phyloP scores from a whole-genome alignment of 2,797 vertebrate genomes.

The Halcyon chelicuti region DNA sequence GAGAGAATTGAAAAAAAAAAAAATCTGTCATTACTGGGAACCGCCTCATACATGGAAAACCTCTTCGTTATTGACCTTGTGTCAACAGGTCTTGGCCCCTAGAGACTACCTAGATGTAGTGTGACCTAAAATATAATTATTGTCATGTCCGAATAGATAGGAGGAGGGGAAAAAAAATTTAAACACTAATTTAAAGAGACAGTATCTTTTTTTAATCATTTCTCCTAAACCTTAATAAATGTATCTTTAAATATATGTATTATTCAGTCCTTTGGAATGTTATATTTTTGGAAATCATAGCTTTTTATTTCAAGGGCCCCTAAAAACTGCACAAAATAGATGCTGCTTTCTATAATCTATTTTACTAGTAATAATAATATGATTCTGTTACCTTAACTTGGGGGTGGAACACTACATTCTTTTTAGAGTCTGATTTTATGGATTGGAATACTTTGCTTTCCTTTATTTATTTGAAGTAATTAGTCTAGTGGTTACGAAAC shows the following conservation, averaged over 20 bases:
- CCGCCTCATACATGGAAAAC: slow-evolving; percentile 84
- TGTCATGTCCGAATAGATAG: slow-evolving; percentile 96
- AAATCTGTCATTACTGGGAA: slow-evolving; percentile 81
- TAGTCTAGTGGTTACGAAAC: slow-evolving; percentile 80
- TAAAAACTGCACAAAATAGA: slow-evolving; percentile 89
- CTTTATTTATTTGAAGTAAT: slow-evolving; percentile 87
- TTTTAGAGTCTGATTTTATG: slow-evolving; percentile 85
- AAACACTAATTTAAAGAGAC: slow-evolving; percentile 96
- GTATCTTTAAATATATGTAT: slow-evolving; percentile 86
- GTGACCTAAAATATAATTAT: slow-evolving; percentile 95
- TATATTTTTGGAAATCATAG: slow-evolving; percentile 88
- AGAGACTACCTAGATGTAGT: slow-evolving; percentile 93
- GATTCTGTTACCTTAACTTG: slow-evolving; percentile 83
- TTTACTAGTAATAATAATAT: slow-evolving; percentile 87
- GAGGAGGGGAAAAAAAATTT: slow-evolving; percentile 85
- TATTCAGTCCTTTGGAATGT: slow-evolving; percentile 87
- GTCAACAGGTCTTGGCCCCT: slow-evolving; percentile 86
- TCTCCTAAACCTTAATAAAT: slow-evolving; percentile 85
- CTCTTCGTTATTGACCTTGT: slow-evolving; percentile 84
- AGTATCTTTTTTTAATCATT: slow-evolving; percentile 88
- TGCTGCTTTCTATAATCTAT: slow-evolving; percentile 90
- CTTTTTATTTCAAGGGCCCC: slow-evolving; percentile 87
- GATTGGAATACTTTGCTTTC: slow-evolving; percentile 83
- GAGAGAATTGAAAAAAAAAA: slow-evolving; percentile 59
- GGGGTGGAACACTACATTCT: slow-evolving; percentile 86